Conservation (phyloP, 1,140 invertebrate species). For the Samia ricini region DNA sequence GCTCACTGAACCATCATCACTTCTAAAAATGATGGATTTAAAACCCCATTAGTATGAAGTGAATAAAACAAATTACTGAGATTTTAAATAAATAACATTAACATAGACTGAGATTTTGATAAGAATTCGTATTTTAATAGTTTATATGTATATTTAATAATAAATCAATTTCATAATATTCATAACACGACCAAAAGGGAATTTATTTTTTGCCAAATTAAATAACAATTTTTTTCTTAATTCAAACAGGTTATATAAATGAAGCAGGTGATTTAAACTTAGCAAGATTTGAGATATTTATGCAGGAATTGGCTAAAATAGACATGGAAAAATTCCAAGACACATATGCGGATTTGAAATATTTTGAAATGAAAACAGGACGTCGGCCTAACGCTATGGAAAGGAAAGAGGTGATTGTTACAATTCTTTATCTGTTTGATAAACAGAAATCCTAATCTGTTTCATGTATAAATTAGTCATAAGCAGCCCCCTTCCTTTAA, state of each 20-base stretch:
- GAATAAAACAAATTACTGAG: too few species aligned
- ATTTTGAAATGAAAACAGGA: constrained; percentile 87
- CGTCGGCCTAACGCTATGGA: constrained; percentile 69
- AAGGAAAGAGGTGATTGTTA: constrained; percentile 61
- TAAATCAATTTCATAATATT: too few species aligned
- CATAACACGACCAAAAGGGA: too few species aligned
- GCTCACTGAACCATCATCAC: too few species aligned
- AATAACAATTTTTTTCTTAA: background rate
- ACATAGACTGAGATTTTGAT: too few species aligned
- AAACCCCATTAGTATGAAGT: too few species aligned
- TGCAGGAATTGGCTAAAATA: constrained; percentile 86
- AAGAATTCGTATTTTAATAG: background rate
- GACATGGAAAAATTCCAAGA: constrained; percentile 93
- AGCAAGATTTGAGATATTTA: constrained; percentile 90
- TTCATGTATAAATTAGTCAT: too few species aligned
- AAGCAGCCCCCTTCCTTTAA: too few species aligned
- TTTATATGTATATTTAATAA: too few species aligned
- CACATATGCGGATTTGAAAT: constrained; percentile 90
- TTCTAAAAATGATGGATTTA: too few species aligned
- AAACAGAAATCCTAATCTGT: too few species aligned
- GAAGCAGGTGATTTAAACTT: constrained; percentile 92
- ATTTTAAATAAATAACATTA: too few species aligned
- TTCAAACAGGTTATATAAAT: constrained; percentile 90
- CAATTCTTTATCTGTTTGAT: background rate
- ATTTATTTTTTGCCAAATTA: background rate